A percentile compares a stretch with the other conserved stretches of the same genome.
Evolutionary conservation across 2,113 vertebrate genomes (phyloP).

Genomic region (Pogona vitticeps): DNA sequence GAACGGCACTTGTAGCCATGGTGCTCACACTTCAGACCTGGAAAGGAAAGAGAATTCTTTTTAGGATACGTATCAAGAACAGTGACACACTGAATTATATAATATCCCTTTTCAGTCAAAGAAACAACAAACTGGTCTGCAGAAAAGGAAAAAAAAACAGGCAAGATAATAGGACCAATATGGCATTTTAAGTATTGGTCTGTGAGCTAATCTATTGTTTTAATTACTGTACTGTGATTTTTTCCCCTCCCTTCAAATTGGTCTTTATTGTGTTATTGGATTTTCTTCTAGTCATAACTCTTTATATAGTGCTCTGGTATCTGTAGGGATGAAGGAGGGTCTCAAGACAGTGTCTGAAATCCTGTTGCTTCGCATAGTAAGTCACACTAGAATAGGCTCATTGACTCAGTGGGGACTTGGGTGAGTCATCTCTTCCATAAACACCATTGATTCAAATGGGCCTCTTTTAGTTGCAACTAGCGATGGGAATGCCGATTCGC

Average conservation of each 20-base stretch:
- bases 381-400: too few relatives aligned
- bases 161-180: too few relatives aligned
- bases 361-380: too few relatives aligned
- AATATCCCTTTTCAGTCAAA: background rate
- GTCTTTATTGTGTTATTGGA: background rate
- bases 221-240: background rate
- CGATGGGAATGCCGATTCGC: too few relatives aligned
- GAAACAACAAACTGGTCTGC: background rate
- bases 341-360: too few relatives aligned
- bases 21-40: constrained; percentile 79
- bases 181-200: background rate
- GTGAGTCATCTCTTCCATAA: too few relatives aligned
- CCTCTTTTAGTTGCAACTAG: too few relatives aligned
- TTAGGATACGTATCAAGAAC: background rate
- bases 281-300: background rate
- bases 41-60: constrained; percentile 45
- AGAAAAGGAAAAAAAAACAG: background rate
- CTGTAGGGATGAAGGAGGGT: background rate
- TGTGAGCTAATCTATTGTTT: background rate
- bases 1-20: constrained; percentile 96
- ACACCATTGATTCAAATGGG: too few relatives aligned
- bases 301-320: background rate
- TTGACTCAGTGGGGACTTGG: too few relatives aligned
- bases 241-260: background rate
- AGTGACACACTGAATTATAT: background rate